Percentiles rank a stretch among this genome's conserved stretches.
Evolutionary conservation across 1,140 invertebrate genomes (phyloP).

Genomic region (Plutomurus gul): DNA sequence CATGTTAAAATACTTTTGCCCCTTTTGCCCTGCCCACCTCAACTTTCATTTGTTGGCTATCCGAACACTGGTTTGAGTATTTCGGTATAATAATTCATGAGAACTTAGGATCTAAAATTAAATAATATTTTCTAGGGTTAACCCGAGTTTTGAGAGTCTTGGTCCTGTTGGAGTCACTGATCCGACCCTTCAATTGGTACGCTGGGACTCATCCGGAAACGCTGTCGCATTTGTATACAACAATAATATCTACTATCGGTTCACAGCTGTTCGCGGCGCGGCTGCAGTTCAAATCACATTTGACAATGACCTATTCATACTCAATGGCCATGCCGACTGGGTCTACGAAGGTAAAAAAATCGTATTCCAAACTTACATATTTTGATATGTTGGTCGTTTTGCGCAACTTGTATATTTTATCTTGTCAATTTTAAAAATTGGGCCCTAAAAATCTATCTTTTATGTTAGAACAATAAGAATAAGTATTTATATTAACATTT

Average conservation of each 20-base stretch:
- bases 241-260: conserved; percentile 79
- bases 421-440: too few relatives aligned
- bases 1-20: too few relatives aligned
- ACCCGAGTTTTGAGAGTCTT: background rate
- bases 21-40: too few relatives aligned
- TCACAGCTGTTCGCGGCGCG: conserved; percentile 54
- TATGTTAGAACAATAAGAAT: too few relatives aligned
- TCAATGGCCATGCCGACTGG: conserved; percentile 81
- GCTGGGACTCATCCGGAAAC: conserved; percentile 73
- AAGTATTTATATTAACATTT: too few relatives aligned
- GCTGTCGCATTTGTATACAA: conserved; percentile 74
- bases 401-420: too few relatives aligned
- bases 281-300: background rate
- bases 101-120: background rate
- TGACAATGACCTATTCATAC: conserved; percentile 60
- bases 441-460: too few relatives aligned
- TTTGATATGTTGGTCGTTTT: too few relatives aligned
- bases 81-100: too few relatives aligned
- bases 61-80: too few relatives aligned
- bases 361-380: too few relatives aligned
- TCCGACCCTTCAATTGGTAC: conserved; percentile 66
- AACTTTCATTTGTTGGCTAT: too few relatives aligned
- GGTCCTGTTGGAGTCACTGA: background rate
- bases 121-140: background rate
- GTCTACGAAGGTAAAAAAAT: conserved; percentile 74